Base-by-base conservation (phyloP, 2,888 invertebrate genomes). In the Drosophila picticornis region DNA sequence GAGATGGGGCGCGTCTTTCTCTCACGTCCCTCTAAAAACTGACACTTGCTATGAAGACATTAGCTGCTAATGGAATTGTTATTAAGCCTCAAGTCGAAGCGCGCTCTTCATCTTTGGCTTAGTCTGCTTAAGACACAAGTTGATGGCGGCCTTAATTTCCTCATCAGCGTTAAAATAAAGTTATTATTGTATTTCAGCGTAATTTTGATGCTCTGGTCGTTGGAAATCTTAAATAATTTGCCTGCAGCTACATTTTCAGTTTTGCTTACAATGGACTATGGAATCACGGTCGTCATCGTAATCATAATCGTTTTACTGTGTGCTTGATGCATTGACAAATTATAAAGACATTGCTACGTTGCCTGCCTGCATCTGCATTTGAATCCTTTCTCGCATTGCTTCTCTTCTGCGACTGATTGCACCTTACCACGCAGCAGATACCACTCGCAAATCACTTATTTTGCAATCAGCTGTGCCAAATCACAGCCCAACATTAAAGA, bases 21-120 rank as follows among this genome's bases (percentile, higher is more conserved):
- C 58, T 58, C 53, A 72, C 81, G 78, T 88, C 86, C 86, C 86
- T 85, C 77, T 73, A 86, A 46, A 46, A 46, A 88, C 93, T 92
- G 93, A 91, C 93, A 92, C 91, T 90, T 89, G 91, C 91, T 92
- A 93, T 93, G 92, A 93, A 93, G 93, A 93, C 93, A 93, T 93
- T 93, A 92, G 90, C 88, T 83, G 89, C 91, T 93, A 93, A 93
- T 93, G 92, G 92, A 93, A 92, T 92, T 93, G 93, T 93, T 93
- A 93, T 92, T 92, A 93, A 92, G 91, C 88, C 90, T 83, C 85
- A 55, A 60, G 58, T 62, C 61, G 62, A 70, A 72, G 64, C 75
- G 72, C 65, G 64, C 53, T 61, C 67, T 65, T 46, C 55, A 63
- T 50, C 64, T 65, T 72, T 65, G 55, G 71, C 78, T 77, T 69